Evolutionary conservation across 2,888 invertebrate genomes (phyloP).

Genomic region (Desoria tigrina): DNA sequence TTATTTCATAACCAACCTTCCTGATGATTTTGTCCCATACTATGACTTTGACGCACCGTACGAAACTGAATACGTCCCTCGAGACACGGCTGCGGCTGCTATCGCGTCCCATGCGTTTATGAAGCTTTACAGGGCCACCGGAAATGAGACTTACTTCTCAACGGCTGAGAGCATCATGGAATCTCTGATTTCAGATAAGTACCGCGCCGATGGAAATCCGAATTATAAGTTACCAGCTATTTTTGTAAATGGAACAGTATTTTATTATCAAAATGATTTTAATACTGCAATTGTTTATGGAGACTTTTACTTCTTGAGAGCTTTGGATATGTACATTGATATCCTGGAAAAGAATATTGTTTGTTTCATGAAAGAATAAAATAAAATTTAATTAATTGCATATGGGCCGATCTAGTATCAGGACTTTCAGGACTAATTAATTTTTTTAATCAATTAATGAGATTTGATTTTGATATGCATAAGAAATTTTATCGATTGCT

Average conservation of each 20-base stretch:
- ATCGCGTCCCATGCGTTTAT: constrained; percentile 44
- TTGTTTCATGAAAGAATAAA: too few species aligned
- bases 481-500: too few species aligned
- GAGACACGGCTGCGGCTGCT: constrained; percentile 49
- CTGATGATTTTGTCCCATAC: constrained; percentile 42
- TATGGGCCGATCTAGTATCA: too few species aligned
- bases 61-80: constrained; percentile 40
- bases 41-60: constrained; percentile 49
- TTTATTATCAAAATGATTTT: constrained; percentile 36
- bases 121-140: constrained; percentile 33
- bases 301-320: constrained; percentile 47
- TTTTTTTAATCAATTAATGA: too few species aligned
- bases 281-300: constrained; percentile 50
- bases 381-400: too few species aligned
- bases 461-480: too few species aligned
- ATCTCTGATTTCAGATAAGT: constrained; percentile 36
- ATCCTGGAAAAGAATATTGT: constrained; percentile 21
- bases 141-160: constrained; percentile 34
- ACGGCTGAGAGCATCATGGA: constrained; percentile 42
- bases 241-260: constrained; percentile 49
- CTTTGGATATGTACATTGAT: constrained; percentile 37
- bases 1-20: constrained; percentile 38
- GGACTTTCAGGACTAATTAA: too few species aligned
- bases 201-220: constrained; percentile 38
- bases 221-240: constrained; percentile 44